Evolutionary conservation across 2,113 vertebrate species (phyloP).

Genomic region (Podiceps cristatus): DNA sequence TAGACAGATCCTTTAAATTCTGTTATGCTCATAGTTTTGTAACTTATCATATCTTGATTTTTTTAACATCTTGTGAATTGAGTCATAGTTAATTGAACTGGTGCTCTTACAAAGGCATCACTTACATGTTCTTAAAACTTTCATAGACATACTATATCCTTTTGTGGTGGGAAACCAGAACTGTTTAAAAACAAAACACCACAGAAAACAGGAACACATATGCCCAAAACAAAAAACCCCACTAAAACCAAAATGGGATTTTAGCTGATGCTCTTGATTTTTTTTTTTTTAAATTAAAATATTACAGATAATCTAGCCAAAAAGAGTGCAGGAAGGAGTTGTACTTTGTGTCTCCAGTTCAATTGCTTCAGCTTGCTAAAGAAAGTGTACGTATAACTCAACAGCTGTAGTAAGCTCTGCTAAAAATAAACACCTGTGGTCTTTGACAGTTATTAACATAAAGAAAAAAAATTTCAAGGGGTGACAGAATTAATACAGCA

Average conservation of each 20-base stretch:
- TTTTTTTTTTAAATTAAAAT: background rate
- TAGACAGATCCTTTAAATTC: background rate
- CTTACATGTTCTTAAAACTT: background rate
- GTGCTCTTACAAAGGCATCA: background rate
- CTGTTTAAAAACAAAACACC: background rate
- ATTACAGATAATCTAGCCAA: too few species aligned
- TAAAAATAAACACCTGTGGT: rapidly evolving
- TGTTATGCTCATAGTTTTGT: background rate
- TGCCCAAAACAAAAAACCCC: too few species aligned
- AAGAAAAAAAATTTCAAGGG: background rate
- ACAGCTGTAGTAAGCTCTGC: background rate
- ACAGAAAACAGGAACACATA: too few species aligned
- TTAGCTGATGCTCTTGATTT: background rate
- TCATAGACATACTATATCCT: background rate
- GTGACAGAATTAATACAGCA: background rate
- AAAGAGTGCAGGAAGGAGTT: background rate
- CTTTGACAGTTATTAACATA: background rate
- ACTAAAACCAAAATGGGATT: background rate
- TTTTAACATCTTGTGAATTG: background rate
- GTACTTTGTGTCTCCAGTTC: background rate
- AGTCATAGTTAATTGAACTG: background rate
- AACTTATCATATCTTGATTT: background rate
- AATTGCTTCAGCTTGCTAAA: background rate
- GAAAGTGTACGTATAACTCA: background rate
- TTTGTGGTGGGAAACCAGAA: background rate